These are phyloP conservation scores for Myotis yumanensis DNA, from an alignment of 2,113 vertebrate species.

Conservation along the genomic window DNA sequence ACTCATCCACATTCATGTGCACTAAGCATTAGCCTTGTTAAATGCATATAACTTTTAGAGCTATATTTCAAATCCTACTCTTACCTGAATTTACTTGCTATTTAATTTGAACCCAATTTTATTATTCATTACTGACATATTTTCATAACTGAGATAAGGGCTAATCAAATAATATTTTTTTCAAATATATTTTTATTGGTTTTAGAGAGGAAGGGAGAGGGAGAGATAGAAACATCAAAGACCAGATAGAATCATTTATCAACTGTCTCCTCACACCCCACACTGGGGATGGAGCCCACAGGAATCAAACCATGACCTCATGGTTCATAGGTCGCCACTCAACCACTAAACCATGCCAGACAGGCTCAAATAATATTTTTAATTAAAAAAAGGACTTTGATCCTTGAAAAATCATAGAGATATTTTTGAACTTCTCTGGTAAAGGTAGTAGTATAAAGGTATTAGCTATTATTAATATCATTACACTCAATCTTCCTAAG, in stretches of 20 bases:
- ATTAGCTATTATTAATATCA: conserved; percentile 42
- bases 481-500: neutral
- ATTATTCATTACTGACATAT: neutral
- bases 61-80: neutral
- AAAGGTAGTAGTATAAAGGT: neutral
- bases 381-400: neutral
- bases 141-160: neutral
- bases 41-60: neutral
- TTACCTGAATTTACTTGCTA: conserved; percentile 38
- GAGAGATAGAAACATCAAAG: no score
- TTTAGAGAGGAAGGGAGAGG: no score
- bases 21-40: neutral
- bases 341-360: no score
- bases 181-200: no score
- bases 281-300: no score
- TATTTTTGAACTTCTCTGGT: conserved; percentile 45
- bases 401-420: neutral
- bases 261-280: no score
- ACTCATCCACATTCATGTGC: neutral
- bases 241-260: no score
- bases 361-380: neutral
- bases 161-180: neutral
- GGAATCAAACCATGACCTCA: no score
- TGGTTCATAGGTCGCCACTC: no score
- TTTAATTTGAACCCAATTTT: neutral